Conservation (phyloP, 1,140 invertebrate species). For the Drosophila nigromelanica region DNA sequence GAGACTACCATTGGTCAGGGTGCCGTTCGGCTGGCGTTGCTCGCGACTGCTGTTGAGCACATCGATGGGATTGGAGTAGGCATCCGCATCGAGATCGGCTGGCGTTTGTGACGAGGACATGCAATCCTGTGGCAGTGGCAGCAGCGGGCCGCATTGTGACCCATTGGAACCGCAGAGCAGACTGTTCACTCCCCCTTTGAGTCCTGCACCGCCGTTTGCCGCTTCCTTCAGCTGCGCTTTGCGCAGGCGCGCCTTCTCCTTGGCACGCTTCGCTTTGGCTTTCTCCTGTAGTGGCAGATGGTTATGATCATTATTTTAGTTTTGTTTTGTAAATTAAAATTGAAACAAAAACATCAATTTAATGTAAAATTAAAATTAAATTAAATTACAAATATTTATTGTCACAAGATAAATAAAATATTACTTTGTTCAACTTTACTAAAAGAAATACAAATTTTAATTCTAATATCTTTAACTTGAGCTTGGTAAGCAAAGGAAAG, state of each 20-base stretch:
- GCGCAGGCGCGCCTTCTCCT: constrained; percentile 87
- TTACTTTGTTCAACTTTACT: no score
- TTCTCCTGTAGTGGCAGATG: constrained; percentile 85
- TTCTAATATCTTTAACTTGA: no score
- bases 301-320: not conserved
- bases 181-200: constrained; percentile 60
- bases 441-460: no score
- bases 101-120: constrained; percentile 44
- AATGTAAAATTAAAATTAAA: no score
- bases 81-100: constrained; percentile 72
- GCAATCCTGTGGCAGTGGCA: constrained; percentile 73
- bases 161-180: constrained; percentile 65
- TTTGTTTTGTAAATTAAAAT: not conserved
- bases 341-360: no score
- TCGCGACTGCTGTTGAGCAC: constrained; percentile 72
- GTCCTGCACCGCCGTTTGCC: constrained; percentile 80
- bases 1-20: constrained; percentile 73
- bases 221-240: constrained; percentile 84
- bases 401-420: no score
- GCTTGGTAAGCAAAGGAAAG: no score
- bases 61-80: constrained; percentile 83
- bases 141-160: constrained; percentile 65
- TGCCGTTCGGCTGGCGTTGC: constrained; percentile 65
- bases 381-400: no score
- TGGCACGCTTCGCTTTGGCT: constrained; percentile 88